Evolutionary conservation across 2,113 vertebrate genomes (phyloP).

Genomic region (Tichodroma muraria): DNA sequence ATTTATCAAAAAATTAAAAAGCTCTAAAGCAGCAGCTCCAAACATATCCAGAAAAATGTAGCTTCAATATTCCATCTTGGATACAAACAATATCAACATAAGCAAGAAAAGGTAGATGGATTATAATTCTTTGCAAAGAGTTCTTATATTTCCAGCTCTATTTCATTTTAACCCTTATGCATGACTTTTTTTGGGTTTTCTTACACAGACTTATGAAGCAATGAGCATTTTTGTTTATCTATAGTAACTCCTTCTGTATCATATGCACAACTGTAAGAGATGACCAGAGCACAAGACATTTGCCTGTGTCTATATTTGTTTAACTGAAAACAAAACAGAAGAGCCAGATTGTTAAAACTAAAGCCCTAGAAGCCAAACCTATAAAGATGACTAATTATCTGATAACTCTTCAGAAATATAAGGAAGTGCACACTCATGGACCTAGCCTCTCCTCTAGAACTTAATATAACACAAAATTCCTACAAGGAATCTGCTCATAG

Average conservation of each 20-base stretch:
- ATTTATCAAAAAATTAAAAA: neutral
- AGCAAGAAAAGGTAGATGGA: neutral
- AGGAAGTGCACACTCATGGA: neutral
- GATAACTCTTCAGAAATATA: neutral
- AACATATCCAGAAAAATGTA: neutral
- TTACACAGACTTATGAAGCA: neutral
- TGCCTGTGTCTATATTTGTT: neutral
- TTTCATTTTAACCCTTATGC: neutral
- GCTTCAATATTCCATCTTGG: neutral
- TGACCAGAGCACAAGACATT: neutral
- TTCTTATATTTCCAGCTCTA: neutral
- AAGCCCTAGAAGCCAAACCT: neutral
- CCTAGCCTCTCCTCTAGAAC: neutral
- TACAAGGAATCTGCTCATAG: neutral
- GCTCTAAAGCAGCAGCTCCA: neutral
- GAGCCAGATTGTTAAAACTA: neutral
- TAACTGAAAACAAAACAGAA: neutral
- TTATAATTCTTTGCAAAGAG: neutral
- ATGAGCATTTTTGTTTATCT: neutral
- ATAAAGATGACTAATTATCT: neutral
- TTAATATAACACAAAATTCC: neutral
- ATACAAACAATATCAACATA: neutral
- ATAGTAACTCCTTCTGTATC: neutral
- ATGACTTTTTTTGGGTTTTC: neutral
- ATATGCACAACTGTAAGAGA: neutral